Conservation (phyloP, 1,140 invertebrate genomes). For the Drosophila teissieri region DNA sequence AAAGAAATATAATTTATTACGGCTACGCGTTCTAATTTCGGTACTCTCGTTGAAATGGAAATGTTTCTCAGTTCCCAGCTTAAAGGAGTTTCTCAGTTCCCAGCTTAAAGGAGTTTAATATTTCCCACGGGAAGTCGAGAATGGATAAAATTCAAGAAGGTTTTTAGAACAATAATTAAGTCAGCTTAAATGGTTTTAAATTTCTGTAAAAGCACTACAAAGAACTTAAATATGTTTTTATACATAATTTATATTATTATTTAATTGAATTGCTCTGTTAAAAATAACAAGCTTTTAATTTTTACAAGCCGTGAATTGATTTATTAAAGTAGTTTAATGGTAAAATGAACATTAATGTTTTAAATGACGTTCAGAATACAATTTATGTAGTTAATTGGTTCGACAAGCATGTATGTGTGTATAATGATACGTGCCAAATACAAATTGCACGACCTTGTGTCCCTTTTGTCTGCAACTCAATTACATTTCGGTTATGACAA, state of each 20-base stretch:
- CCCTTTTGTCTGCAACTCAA: neutral
- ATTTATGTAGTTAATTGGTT: no score
- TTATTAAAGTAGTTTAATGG: no score
- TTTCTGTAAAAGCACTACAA: neutral
- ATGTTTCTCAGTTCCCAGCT: no score
- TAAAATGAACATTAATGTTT: no score
- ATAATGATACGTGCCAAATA: neutral
- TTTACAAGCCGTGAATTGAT: no score
- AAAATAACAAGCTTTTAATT: no score
- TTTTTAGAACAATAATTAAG: conserved; percentile 22
- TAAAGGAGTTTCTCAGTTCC: neutral
- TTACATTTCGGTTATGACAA: conserved; percentile 22
- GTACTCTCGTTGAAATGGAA: conserved; percentile 23
- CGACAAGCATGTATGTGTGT: neutral
- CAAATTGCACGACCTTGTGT: neutral
- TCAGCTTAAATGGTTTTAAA: neutral
- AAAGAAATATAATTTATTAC: conserved; percentile 65
- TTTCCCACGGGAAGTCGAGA: neutral
- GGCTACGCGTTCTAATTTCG: conserved; percentile 42
- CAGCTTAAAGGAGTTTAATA: conserved; percentile 4
- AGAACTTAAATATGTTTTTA: neutral
- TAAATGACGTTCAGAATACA: no score
- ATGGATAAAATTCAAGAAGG: neutral
- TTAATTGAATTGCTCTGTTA: no score
- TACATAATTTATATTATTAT: no score